Base-by-base conservation (phyloP, 2,888 invertebrate genomes). In the Slavum lentiscoides region DNA sequence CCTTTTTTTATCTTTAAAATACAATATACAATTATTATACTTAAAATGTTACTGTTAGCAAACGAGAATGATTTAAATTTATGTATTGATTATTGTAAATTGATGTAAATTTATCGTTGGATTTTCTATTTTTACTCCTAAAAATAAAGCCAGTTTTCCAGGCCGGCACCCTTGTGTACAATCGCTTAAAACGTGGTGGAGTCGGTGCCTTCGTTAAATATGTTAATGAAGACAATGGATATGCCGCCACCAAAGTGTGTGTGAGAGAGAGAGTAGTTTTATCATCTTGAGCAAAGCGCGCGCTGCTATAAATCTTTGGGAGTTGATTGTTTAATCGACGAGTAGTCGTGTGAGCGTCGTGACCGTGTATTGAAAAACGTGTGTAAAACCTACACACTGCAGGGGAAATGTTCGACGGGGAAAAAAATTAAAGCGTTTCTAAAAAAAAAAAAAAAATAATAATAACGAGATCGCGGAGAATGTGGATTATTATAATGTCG, bases 241-340 rank as follows among this genome's bases (percentile, higher is more conserved):
- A 67, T 19, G n/a, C n/a, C n/a, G 74, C 66, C 74, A 66, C 74
- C 74, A 8, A 55, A 39, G 74, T 58, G 53, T 17, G 68, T 55
- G 69, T 37, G 55, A 55, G 69, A 69, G 68, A 73, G 62, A 67
- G 74, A 74, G 74, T 30, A 30, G 30, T 30, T 30, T 30, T 30
- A 30, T 67, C 58, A 58, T 72, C 2, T 53, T 7, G 21, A 43
- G 49, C 9, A 9, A 37, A n/a, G 21, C 49, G 66, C 21, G 43
- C 30, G 30, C 30, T 43, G 43, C 37, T 58, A 75, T 75, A 75
- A 75, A 75, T 75, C 74, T 67, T 67, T 66, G 55, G 39, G 17
- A 66, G 64, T 74, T 75, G 66, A 67, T 75, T 75, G 39, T 75
- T 75, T 75, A 75, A 75, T 75, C 74, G 55, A 21, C 66, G 21